These are phyloP conservation scores for Synanthedon tipuliformis DNA, from an alignment of 2,888 invertebrate genomes.

Conservation along the genomic window DNA sequence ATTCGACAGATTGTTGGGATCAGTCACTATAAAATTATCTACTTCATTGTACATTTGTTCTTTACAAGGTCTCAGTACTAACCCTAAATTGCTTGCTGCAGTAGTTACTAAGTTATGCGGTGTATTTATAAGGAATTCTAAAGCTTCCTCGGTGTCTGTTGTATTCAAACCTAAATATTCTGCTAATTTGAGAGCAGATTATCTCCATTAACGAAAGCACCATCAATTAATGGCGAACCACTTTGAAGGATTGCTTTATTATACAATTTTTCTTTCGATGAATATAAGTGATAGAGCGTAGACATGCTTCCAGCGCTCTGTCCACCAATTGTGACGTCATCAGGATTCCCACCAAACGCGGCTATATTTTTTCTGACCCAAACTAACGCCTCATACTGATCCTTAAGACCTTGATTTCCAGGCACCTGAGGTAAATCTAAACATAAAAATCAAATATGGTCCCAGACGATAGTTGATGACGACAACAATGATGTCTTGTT, in stretches of 20 bases:
- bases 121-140: constrained; percentile 32
- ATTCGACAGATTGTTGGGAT: constrained; percentile 43
- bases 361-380: constrained; percentile 52
- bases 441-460: constrained; percentile 57
- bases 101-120: constrained; percentile 38
- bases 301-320: constrained; percentile 53
- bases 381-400: constrained; percentile 42
- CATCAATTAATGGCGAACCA: constrained; percentile 46
- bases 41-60: constrained; percentile 52
- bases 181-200: constrained; percentile 41
- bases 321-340: constrained; percentile 50
- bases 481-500: constrained; percentile 45
- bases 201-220: constrained; percentile 44
- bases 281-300: constrained; percentile 46
- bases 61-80: constrained; percentile 43
- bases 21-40: constrained; percentile 42
- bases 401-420: constrained; percentile 59
- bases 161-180: constrained; percentile 41
- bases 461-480: constrained; percentile 57
- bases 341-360: constrained; percentile 55
- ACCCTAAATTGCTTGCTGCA: constrained; percentile 32
- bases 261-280: constrained; percentile 43
- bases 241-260: constrained; percentile 51
- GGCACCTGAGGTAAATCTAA: constrained; percentile 41
- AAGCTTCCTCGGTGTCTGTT: constrained; percentile 34